Evolutionary conservation across 2,113 vertebrate species (phyloP).

Genomic region (Heliornis fulica): DNA sequence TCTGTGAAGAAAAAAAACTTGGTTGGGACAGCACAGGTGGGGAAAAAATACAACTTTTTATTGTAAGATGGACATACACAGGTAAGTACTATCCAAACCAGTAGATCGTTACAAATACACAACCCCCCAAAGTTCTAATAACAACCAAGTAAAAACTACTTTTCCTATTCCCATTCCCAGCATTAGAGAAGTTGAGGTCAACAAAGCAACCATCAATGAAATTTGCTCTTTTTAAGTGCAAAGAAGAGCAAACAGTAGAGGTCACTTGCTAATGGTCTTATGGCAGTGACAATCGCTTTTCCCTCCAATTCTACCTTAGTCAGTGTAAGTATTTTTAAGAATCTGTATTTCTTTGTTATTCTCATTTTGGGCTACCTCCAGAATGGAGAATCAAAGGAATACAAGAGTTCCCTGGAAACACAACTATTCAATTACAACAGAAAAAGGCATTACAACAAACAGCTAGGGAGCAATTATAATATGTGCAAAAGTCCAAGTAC

Average conservation of each 20-base stretch:
- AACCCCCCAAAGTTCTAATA: background rate
- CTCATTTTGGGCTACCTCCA: background rate
- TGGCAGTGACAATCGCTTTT: background rate
- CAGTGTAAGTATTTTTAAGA: background rate
- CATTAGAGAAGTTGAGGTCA: background rate
- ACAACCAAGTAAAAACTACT: background rate
- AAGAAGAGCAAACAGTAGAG: background rate
- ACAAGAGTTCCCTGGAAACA: background rate
- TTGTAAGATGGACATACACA: accelerated
- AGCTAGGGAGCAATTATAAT: background rate
- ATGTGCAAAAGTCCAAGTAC: background rate
- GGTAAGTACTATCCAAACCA: background rate
- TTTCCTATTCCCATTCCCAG: background rate
- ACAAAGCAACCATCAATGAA: background rate
- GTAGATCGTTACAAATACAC: background rate
- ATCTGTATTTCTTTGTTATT: background rate
- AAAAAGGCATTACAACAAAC: background rate
- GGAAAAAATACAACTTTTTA: background rate
- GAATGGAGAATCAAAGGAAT: background rate
- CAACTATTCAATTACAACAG: background rate
- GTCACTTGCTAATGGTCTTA: background rate
- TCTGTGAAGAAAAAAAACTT: background rate
- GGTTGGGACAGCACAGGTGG: background rate
- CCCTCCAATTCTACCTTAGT: background rate
- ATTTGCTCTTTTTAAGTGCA: background rate